Percentiles rank a stretch among this genome's conserved stretches.
Conservation (phyloP, 2,888 invertebrate genomes). For the Drosophila paracracens region DNA sequence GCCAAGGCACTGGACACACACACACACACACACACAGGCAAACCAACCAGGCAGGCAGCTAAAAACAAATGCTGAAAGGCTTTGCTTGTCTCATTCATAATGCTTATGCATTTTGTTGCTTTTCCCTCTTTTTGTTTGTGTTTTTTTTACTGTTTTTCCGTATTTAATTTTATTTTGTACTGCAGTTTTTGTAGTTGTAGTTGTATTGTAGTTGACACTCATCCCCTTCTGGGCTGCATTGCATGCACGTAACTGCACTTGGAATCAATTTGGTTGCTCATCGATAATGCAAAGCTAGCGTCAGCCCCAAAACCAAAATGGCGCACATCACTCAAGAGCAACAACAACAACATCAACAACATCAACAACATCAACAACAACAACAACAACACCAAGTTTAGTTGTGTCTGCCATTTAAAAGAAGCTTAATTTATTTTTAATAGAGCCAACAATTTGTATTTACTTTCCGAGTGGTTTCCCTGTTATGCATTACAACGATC, state of each 20-base stretch:
- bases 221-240: constrained; percentile 16
- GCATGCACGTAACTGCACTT: constrained; percentile 76
- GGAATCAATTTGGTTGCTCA: constrained; percentile 75
- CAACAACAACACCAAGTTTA: constrained; percentile 1
- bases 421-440: constrained; percentile 74
- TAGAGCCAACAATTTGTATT: constrained; percentile 69
- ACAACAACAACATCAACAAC: constrained; percentile 18
- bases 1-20: constrained; percentile 37
- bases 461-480: constrained; percentile 68
- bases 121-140: background rate
- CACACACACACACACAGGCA: constrained; percentile 17
- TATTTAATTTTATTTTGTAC: background rate
- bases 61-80: constrained; percentile 36
- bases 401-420: constrained; percentile 48
- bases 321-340: constrained; percentile 63
- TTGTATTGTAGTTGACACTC: background rate
- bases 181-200: background rate
- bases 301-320: constrained; percentile 66
- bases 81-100: constrained; percentile 64
- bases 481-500: constrained; percentile 16
- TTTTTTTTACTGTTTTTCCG: background rate
- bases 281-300: constrained; percentile 71
- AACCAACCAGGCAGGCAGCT: background rate
- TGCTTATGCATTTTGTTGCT: constrained; percentile 45
- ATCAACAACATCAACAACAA: constrained; percentile 13